These are phyloP conservation scores for Empidonax alnorum DNA, from an alignment of 2,113 vertebrate genomes.

Conservation along the genomic window DNA sequence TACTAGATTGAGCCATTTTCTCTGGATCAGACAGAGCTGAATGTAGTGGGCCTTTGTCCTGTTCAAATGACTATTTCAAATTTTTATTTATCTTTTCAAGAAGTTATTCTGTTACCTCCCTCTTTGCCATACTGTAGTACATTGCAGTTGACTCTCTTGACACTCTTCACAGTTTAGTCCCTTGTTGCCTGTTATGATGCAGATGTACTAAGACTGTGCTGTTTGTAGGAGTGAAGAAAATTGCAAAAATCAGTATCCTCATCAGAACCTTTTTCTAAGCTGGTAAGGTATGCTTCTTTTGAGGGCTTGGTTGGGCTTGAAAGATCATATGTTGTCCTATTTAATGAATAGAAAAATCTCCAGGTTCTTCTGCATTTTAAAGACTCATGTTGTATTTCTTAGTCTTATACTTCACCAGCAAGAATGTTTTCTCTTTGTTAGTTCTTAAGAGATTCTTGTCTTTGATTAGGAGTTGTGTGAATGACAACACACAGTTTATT, in stretches of 20 bases:
- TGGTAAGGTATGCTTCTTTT: not conserved
- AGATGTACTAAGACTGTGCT: not conserved
- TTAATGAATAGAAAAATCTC: not conserved
- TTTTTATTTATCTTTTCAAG: not conserved
- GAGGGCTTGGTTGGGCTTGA: not conserved
- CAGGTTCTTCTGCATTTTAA: not conserved
- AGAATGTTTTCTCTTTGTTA: not conserved
- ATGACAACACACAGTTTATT: not conserved
- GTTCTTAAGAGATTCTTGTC: slow-evolving; percentile 19
- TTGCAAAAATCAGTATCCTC: accelerated
- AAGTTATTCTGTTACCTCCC: not conserved
- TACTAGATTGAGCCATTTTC: not conserved
- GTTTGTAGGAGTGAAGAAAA: not conserved
- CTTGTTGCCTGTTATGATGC: not conserved
- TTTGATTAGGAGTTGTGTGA: slow-evolving; percentile 27
- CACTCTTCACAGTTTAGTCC: not conserved
- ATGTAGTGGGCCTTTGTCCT: not conserved
- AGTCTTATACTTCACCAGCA: not conserved
- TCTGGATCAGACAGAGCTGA: not conserved
- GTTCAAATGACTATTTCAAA: not conserved
- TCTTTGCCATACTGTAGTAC: not conserved
- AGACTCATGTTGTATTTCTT: not conserved
- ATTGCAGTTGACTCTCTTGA: not conserved
- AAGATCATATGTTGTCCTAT: not conserved
- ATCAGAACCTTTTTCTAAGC: not conserved